Percentiles rank a stretch among this genome's conserved stretches.
Evolutionary conservation across 2,113 vertebrate genomes (phyloP).

Genomic region (Passer montanus): DNA sequence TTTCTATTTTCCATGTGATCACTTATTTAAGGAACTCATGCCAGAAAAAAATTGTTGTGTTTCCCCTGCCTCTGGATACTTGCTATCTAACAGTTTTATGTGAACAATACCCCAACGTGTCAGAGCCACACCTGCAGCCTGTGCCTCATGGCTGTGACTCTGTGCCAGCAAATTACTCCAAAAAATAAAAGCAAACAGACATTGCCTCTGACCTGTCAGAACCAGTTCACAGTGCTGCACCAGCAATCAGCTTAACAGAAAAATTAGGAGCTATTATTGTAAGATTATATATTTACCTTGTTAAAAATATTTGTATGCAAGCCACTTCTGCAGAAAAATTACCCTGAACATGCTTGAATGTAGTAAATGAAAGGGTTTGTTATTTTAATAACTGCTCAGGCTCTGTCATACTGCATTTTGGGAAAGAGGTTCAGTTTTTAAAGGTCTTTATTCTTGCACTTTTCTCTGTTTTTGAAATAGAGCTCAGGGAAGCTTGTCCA

Average conservation of each 20-base stretch:
- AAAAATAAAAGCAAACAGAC: constrained; percentile 67
- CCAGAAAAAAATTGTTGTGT: neutral
- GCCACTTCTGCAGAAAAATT: constrained; percentile 67
- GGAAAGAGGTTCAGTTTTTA: constrained; percentile 42
- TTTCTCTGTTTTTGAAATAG: neutral
- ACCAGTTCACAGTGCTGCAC: constrained; percentile 60
- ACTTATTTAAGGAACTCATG: neutral
- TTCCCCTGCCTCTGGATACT: constrained; percentile 39
- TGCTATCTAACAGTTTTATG: constrained; percentile 38
- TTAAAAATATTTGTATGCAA: constrained; percentile 74
- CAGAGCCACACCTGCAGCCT: constrained; percentile 58
- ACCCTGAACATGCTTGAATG: constrained; percentile 64
- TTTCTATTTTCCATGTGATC: neutral
- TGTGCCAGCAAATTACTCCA: constrained; percentile 51
- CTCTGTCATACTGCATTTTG: constrained; percentile 37
- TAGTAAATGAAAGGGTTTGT: constrained; percentile 69
- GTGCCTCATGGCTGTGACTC: constrained; percentile 41
- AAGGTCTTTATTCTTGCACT: constrained; percentile 29
- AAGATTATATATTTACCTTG: constrained; percentile 73
- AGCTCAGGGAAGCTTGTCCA: neutral
- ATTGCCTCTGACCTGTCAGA: constrained; percentile 67
- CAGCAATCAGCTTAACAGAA: constrained; percentile 61
- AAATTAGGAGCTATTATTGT: constrained; percentile 67
- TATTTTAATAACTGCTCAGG: constrained; percentile 58
- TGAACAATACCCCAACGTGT: constrained; percentile 22